Evolutionary conservation across 2,888 invertebrate genomes (phyloP).

Genomic region (Acleris holmiana): DNA sequence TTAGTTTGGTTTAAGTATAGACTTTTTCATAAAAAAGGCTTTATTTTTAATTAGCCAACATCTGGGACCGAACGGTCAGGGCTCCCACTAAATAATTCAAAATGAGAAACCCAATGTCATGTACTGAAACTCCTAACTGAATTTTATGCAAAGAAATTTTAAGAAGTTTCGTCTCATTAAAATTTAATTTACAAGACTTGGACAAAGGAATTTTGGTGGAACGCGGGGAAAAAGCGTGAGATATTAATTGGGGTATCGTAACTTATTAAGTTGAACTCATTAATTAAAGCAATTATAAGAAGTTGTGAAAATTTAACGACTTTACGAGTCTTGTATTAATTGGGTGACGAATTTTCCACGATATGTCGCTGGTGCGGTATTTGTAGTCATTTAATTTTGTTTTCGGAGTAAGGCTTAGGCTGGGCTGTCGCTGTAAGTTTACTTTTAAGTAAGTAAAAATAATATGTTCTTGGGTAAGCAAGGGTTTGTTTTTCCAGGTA

Average conservation of each 20-base stretch:
- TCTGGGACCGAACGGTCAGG: not conserved
- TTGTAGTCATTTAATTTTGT: too few species aligned
- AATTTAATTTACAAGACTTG: slow-evolving; percentile 38
- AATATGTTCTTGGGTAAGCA: too few species aligned
- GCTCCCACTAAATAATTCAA: slow-evolving; percentile 8
- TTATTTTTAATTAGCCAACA: too few species aligned
- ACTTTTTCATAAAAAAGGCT: too few species aligned
- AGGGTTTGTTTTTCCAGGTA: too few species aligned
- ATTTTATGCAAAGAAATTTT: slow-evolving; percentile 23
- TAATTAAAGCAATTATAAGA: slow-evolving; percentile 14
- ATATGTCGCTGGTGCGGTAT: too few species aligned
- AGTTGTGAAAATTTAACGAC: slow-evolving; percentile 3
- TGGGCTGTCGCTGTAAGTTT: too few species aligned
- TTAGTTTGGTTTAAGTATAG: too few species aligned
- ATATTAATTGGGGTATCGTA: slow-evolving; percentile 14
- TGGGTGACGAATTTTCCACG: not conserved
- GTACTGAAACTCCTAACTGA: slow-evolving; percentile 19
- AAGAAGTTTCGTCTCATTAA: slow-evolving; percentile 38
- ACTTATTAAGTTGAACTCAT: slow-evolving; percentile 8
- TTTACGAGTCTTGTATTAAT: not conserved
- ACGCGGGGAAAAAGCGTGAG: slow-evolving; percentile 1
- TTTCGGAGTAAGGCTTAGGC: too few species aligned
- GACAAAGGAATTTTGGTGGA: slow-evolving; percentile 30
- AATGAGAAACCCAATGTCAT: slow-evolving; percentile 30
- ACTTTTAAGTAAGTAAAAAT: too few species aligned